A percentile compares a stretch with the other conserved stretches of the same genome.
These are phyloP conservation scores for Drosophila ustulata DNA, from an alignment of 2,888 invertebrate species.

Conservation along the genomic window DNA sequence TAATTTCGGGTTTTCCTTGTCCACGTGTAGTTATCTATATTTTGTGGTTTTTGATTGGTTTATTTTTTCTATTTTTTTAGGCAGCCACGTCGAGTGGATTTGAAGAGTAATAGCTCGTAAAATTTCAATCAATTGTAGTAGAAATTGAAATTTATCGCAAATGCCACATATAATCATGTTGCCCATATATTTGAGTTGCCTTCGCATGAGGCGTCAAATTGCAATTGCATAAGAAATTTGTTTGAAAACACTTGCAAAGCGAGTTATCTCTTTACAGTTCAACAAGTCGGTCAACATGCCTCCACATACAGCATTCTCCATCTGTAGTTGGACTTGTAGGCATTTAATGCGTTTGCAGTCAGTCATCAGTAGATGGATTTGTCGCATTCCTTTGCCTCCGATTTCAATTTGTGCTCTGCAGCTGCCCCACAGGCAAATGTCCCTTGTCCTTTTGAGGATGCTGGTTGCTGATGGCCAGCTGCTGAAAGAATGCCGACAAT, in stretches of 20 bases:
- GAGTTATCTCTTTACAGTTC: neutral
- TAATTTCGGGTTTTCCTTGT: conserved; percentile 5
- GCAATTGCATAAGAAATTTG: conserved; percentile 8
- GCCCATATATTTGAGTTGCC: conserved; percentile 11
- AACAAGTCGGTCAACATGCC: conserved; percentile 16
- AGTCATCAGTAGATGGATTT: neutral
- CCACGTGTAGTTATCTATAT: conserved; percentile 8
- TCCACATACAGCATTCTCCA: neutral
- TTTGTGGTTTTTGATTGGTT: conserved; percentile 6
- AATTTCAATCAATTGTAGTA: conserved; percentile 43
- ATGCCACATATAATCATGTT: neutral
- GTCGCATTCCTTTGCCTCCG: conserved; percentile 2
- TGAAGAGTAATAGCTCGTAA: conserved; percentile 45
- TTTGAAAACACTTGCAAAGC: neutral
- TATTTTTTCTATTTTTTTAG: conserved; percentile 4
- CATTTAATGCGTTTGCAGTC: conserved; percentile 7
- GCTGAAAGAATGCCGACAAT: conserved; percentile 15
- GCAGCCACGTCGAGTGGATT: conserved; percentile 38
- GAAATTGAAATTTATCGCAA: neutral
- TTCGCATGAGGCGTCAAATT: conserved; percentile 10
- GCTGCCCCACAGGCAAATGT: conserved; percentile 3
- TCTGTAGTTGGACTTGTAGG: conserved; percentile 2
- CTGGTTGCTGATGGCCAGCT: conserved; percentile 12
- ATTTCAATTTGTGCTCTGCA: conserved; percentile 27
- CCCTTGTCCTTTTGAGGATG: neutral